Evolutionary conservation across 2,113 vertebrate genomes (phyloP), one percentile per base, ranked within the genome.

Genomic region (Semicossyphus pulcher): DNA sequence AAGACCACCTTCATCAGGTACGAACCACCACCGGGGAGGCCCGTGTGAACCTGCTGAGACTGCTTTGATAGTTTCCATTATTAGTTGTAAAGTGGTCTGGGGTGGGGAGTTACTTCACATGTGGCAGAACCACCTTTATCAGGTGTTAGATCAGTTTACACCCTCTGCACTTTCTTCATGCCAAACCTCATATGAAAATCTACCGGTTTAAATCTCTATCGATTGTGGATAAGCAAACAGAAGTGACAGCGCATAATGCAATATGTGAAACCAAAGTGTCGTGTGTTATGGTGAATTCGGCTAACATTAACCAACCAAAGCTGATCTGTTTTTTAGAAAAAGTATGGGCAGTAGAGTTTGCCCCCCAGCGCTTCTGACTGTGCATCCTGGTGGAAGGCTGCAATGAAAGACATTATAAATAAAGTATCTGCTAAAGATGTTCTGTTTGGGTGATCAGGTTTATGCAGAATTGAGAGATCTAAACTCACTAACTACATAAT

Each of bases 1-100:
- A 95, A 95, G 53, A 95, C 94, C 72, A 94, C 93, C 42, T 95
- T 95, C 81, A 95, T 95, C 84, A 94, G 94, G 94, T 95, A 87
- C 10, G 1, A 4, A 9, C 15, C 37, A 2, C 10, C 20, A 2
- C 26, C 15, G 14, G 44, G 42, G 29, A 7, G 9, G 10, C 16
- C 32, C 3, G 53, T 15, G 37, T 1, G 8, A 42, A 3, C 23
- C 32, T 0, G 3, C 4, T 10, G 14, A 6, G 18, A 15, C n/a
- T 18, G 28, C 28, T 1, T 3, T 10, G 12, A 0, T 5, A 14
- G 11, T n/a, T 9, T 8, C 2, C 0, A 5, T 18, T 31, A 7
- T 41, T 20, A 23, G 18, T 3, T 16, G n/a, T 11, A 5, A 5
- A 23, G 37, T 3, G 12, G 0, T 1, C 9, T 9, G 4, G 5